Percentiles rank a stretch among this genome's conserved stretches.
Evolutionary conservation across 2,113 vertebrate species (phyloP).

Genomic region (Neofelis nebulosa): DNA sequence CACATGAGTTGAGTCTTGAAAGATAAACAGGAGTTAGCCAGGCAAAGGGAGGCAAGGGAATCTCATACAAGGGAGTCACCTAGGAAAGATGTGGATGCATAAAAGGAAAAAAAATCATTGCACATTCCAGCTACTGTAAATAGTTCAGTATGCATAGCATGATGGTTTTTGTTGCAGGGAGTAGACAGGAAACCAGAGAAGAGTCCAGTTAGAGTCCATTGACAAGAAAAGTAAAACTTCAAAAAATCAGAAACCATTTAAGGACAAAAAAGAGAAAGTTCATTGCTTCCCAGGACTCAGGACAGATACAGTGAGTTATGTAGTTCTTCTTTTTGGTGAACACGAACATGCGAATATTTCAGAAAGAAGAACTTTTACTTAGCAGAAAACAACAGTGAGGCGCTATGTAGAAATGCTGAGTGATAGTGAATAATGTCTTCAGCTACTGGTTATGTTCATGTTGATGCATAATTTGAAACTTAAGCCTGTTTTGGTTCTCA

Average conservation of each 20-base stretch:
- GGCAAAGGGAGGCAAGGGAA: neutral
- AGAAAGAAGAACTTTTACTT: slow-evolving; percentile 13
- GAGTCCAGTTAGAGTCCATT: neutral
- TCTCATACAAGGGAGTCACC: neutral
- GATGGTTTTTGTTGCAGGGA: neutral
- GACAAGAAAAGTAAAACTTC: neutral
- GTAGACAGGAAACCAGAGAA: neutral
- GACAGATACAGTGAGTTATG: neutral
- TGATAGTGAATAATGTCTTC: neutral
- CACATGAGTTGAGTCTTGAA: neutral
- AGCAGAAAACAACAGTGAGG: neutral
- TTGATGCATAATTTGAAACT: neutral
- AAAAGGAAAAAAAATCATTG: neutral
- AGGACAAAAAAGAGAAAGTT: slow-evolving; percentile 2
- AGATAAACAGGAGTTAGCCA: slow-evolving; percentile 31
- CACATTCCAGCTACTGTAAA: neutral
- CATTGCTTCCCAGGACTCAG: neutral
- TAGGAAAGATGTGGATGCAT: neutral
- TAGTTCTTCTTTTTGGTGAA: slow-evolving; percentile 25
- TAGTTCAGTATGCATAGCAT: neutral
- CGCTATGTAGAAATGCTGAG: neutral
- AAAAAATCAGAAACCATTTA: neutral
- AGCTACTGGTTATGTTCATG: neutral
- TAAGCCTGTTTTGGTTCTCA: neutral
- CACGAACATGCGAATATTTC: neutral